Evolutionary conservation across 2,113 vertebrate species (phyloP).

Genomic region (Oncorhynchus gorbuscha): DNA sequence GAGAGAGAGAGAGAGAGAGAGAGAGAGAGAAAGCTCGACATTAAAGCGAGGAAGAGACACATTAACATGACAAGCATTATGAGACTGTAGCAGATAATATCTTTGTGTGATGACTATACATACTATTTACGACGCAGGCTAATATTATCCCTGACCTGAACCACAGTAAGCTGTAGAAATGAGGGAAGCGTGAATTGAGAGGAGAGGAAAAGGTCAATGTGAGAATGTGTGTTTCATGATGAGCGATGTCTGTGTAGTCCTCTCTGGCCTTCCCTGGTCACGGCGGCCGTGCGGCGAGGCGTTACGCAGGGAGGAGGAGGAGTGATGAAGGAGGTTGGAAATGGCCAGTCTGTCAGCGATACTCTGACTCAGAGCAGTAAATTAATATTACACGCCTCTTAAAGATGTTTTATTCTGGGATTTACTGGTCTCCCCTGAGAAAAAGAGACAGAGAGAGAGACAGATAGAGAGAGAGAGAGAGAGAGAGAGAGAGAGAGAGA

Average conservation of each 20-base stretch:
- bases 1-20: too few species aligned
- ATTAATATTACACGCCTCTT: slow-evolving; percentile 70
- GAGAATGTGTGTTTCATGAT: slow-evolving; percentile 59
- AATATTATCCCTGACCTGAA: slow-evolving; percentile 23
- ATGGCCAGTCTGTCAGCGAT: slow-evolving; percentile 62
- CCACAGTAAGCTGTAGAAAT: slow-evolving; percentile 40
- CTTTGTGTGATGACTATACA: slow-evolving; percentile 57
- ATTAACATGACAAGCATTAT: slow-evolving; percentile 55
- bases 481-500: neutral
- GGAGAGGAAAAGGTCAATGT: slow-evolving; percentile 60
- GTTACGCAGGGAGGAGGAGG: slow-evolving; percentile 30
- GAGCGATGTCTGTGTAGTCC: slow-evolving; percentile 43
- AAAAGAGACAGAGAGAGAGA: too few species aligned
- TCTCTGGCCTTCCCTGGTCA: slow-evolving; percentile 19
- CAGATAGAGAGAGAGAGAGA: too few species aligned
- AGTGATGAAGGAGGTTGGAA: slow-evolving; percentile 64
- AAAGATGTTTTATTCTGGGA: slow-evolving; percentile 66
- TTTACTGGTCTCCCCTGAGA: slow-evolving; percentile 55
- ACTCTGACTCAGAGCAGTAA: slow-evolving; percentile 68
- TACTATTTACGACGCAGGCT: slow-evolving; percentile 55
- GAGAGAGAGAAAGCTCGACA: too few species aligned
- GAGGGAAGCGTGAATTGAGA: slow-evolving; percentile 21
- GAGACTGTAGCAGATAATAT: slow-evolving; percentile 57
- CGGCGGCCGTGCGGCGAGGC: too few species aligned
- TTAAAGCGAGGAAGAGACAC: slow-evolving; percentile 15